Evolutionary conservation across 1,140 invertebrate species (phyloP).

Genomic region (Drosophila murphyi): DNA sequence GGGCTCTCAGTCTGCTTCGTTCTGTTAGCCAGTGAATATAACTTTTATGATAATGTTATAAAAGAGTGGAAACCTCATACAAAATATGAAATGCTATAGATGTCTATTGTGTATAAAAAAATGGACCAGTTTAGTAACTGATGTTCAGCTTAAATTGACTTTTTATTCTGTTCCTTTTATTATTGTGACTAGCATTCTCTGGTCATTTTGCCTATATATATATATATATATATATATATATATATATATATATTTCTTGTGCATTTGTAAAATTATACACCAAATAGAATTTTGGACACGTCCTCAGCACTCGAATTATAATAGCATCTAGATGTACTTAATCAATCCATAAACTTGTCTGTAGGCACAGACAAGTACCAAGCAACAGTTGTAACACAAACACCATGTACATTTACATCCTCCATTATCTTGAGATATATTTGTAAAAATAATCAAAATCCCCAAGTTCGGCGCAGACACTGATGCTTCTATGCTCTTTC

Average conservation of each 20-base stretch:
- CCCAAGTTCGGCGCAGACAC: neutral
- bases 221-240: slow-evolving; percentile 11
- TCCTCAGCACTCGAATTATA: slow-evolving; percentile 11
- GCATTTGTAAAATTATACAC: slow-evolving; percentile 46
- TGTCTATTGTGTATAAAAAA: neutral
- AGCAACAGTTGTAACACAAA: slow-evolving; percentile 5
- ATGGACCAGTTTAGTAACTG: neutral
- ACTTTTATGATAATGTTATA: neutral
- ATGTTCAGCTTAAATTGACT: neutral
- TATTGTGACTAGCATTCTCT: neutral
- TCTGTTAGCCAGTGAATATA: neutral
- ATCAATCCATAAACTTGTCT: slow-evolving; percentile 32
- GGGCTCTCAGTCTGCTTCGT: neutral
- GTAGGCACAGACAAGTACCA: neutral
- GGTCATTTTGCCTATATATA: slow-evolving; percentile 7
- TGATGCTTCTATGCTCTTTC: slow-evolving; percentile 20
- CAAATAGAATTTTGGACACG: slow-evolving; percentile 34
- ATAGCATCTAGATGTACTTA: slow-evolving; percentile 38
- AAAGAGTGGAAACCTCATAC: neutral
- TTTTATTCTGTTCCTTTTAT: neutral
- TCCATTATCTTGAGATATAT: slow-evolving; percentile 12
- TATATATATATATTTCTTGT: slow-evolving; percentile 22
- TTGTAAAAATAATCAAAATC: neutral
- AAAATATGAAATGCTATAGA: neutral
- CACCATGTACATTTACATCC: neutral